phyloP scores from a whole-genome alignment of 2,113 vertebrate genomes.

The Athene noctua region DNA sequence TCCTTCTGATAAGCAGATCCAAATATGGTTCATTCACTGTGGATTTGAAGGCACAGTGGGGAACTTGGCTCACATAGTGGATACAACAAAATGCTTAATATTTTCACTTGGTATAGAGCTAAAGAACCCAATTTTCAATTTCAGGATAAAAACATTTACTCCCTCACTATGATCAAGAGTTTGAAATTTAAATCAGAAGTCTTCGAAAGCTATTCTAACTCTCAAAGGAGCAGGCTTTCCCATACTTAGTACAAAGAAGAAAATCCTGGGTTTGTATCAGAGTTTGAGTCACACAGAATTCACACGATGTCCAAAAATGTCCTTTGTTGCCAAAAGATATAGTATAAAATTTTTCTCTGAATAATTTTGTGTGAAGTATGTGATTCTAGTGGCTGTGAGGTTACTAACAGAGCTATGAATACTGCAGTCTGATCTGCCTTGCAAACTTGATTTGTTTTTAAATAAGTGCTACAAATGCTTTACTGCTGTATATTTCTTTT shows the following conservation, averaged over 20 bases:
- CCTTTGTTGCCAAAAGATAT: conserved; percentile 52
- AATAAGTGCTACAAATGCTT: conserved; percentile 18
- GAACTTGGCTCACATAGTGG: conserved; percentile 74
- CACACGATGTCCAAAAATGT: conserved; percentile 65
- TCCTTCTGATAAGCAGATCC: conserved; percentile 80
- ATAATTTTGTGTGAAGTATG: conserved; percentile 24
- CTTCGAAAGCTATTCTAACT: conserved; percentile 74
- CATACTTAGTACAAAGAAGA: conserved; percentile 72
- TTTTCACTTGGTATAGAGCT: conserved; percentile 75
- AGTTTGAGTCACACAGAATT: conserved; percentile 58
- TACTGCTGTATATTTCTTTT: conserved; percentile 55
- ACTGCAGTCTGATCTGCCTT: conserved; percentile 48
- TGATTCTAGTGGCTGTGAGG: conserved; percentile 40
- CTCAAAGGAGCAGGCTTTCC: conserved; percentile 75
- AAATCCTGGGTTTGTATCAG: conserved; percentile 66
- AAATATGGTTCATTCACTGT: conserved; percentile 80
- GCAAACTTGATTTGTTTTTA: conserved; percentile 39
- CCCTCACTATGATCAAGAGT: conserved; percentile 76
- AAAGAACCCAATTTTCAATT: conserved; percentile 78
- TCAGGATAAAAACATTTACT: conserved; percentile 74
- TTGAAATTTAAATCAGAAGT: conserved; percentile 83
- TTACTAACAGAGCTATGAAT: conserved; percentile 24
- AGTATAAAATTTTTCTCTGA: background rate
- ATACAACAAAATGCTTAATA: conserved; percentile 81
- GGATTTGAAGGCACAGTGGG: conserved; percentile 81